Base-by-base conservation (phyloP, 2,113 vertebrate species). In the Macrotis lagotis region DNA sequence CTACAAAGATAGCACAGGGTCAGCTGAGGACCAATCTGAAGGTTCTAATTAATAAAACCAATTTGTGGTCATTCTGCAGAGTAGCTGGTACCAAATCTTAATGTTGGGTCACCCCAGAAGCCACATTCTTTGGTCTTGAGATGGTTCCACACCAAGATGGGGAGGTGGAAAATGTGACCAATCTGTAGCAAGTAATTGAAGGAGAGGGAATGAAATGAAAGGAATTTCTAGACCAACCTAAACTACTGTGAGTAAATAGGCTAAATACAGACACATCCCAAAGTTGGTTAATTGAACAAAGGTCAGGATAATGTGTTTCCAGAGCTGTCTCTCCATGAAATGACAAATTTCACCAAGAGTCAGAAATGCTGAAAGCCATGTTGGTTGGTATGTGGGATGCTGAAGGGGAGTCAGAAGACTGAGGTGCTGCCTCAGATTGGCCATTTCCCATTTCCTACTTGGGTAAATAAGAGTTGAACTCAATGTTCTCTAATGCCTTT, bases 401-500 rank as follows among this genome's bases (percentile, higher is more conserved):
- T 24, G 51, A 24, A 52, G 51, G 51, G 51, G 26, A 26, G 44
- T 37, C 47, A 89, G 44, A 50, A 91, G 10, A 89, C 48, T 25
- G 66, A 51, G 26, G 25, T 50, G 66, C 48, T 8, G 8, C 88
- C 47, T 93, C 16, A 53, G 50, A n/a, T 94, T 24, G 50, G 47
- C 37, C 74, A 90, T 50, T 24, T 93, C 47, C 88, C 44, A 92
- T 47, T n/a, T 88, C 90, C 89, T 91, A 49, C 91, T 92, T 19
- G 92, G 74, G 53, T 90, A 94, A 94, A 55, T 3, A 1, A 91
- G 92, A 88, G 47, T 94, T 94, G 59, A 4, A 92, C 3, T 90
- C 44, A 51, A 48, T 7, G 66, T 2, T 53, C 53, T 90, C 92
- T 94, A 92, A 49, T 88, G 47, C 14, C 26, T 74, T 95, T 92